A percentile compares a stretch with the other conserved stretches of the same genome.
These are phyloP conservation scores for Carollia perspicillata DNA, from an alignment of 2,113 vertebrate genomes.

Conservation along the genomic window DNA sequence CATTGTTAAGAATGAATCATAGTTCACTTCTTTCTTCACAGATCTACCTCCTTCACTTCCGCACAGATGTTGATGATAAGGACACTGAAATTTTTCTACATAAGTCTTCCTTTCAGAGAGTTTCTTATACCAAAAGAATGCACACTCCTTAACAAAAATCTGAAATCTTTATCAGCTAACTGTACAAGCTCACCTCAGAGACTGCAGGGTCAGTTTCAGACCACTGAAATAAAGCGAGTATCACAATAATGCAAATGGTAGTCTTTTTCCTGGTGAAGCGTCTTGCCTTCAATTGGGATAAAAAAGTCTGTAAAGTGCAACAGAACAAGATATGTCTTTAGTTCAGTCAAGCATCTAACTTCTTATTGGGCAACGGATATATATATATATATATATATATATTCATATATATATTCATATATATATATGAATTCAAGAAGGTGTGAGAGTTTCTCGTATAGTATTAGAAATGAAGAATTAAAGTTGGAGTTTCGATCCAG, in stretches of 20 bases:
- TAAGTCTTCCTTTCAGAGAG: not conserved
- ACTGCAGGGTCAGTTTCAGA: too few relatives aligned
- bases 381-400: too few relatives aligned
- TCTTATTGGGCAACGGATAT: not conserved
- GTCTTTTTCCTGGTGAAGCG: too few relatives aligned
- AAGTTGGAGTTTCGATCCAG: not conserved
- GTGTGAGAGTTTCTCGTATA: not conserved
- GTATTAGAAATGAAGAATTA: not conserved
- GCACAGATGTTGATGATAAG: not conserved
- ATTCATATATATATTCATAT: too few relatives aligned
- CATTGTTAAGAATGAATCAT: not conserved
- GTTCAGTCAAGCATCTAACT: not conserved
- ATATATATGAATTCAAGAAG: not conserved
- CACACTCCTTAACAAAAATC: not conserved
- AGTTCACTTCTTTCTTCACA: not conserved
- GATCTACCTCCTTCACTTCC: not conserved
- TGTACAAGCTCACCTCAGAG: not conserved
- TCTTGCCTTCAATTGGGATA: too few relatives aligned
- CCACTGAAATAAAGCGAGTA: too few relatives aligned
- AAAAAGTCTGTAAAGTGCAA: not conserved
- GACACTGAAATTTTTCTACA: not conserved
- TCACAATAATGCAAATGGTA: too few relatives aligned
- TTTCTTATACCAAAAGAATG: not conserved
- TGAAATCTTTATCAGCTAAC: not conserved
- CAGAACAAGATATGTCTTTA: not conserved